A percentile compares a stretch with the other conserved stretches of the same genome.
Evolutionary conservation across 2,888 invertebrate genomes (phyloP).

Genomic region (Polyommatus iphigenia): DNA sequence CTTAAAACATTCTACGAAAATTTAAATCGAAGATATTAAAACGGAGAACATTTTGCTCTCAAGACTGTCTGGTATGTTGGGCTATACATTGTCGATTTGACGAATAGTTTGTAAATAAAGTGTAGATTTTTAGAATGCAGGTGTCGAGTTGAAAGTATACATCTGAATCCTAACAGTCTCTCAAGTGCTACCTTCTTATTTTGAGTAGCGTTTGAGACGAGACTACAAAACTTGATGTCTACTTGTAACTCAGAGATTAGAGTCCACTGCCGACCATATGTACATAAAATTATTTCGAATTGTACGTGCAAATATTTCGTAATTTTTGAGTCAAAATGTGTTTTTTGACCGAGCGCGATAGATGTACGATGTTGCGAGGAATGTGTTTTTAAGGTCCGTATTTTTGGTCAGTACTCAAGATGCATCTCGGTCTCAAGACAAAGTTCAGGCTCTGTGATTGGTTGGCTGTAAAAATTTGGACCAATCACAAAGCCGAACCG

Average conservation of each 20-base stretch:
- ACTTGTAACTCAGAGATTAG: constrained; percentile 8
- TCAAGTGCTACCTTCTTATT: neutral
- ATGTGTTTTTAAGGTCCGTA: too few relatives aligned
- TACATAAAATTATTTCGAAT: constrained; percentile 20
- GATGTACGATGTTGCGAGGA: too few relatives aligned
- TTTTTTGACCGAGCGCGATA: too few relatives aligned
- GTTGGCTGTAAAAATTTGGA: too few relatives aligned
- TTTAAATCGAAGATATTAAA: neutral
- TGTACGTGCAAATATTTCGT: constrained; percentile 7
- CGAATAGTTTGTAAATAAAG: constrained; percentile 26
- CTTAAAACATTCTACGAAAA: neutral
- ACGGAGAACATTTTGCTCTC: neutral
- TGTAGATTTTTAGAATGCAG: constrained; percentile 29
- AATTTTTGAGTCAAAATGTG: neutral
- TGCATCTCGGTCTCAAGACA: too few relatives aligned
- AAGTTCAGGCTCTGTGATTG: too few relatives aligned
- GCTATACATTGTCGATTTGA: constrained; percentile 13
- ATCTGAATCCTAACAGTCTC: neutral
- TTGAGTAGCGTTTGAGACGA: neutral
- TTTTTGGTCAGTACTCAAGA: too few relatives aligned
- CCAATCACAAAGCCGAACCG: too few relatives aligned
- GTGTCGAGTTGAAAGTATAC: constrained; percentile 7
- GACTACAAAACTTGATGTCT: neutral
- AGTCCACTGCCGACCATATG: constrained; percentile 29
- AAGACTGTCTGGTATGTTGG: constrained; percentile 18